Evolutionary conservation across 2,797 vertebrate genomes (phyloP), one percentile per base, ranked within the genome.

Genomic region (Eidolon dupreanum): DNA sequence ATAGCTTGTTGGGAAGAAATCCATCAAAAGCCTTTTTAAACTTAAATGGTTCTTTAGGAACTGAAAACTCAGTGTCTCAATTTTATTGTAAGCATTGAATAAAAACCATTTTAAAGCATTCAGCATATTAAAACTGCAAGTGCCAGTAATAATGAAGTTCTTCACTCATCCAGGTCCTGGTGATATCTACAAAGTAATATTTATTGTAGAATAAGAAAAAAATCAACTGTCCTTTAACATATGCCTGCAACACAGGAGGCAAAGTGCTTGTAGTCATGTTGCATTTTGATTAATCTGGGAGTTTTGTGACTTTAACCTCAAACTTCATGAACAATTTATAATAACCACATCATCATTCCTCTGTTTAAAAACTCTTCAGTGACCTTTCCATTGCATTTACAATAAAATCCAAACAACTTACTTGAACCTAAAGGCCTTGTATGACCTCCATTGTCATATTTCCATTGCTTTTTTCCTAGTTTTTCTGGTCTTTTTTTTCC

Each of bases 1-100:
- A 78, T 38, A 89, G 73, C 31, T 91, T 96, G 33, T 83, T 93
- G 85, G 77, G 88, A 94, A 89, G 74, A 94, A 96, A 97, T 97
- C 92, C 96, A 57, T 97, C 88, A 95, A 91, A 95, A 87, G 33
- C 57, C 57, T 68, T 89, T 91, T 66, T 19, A 94, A 91, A 71
- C 38, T 81, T 68, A 95, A 96, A 89, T 95, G 55, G 10, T 96
- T 95, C 53, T 96, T 96, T 86, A 94, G 93, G 59, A 91, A 89
- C 70, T 51, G 71, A 94, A 94, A 93, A 55, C 49, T 94, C 85
- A 96, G 46, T 89, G 71, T 71, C 63, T 96, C 41, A 43, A 68
- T 93, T 95, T 96, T 94, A 84, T 95, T 86, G 46, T 92, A 71
- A 96, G 55, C 79, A 95, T 63, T 53, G 57, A 96, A 49, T 93